These are phyloP conservation scores for Platanista minor DNA, from an alignment of 2,113 vertebrate genomes.

Conservation along the genomic window DNA sequence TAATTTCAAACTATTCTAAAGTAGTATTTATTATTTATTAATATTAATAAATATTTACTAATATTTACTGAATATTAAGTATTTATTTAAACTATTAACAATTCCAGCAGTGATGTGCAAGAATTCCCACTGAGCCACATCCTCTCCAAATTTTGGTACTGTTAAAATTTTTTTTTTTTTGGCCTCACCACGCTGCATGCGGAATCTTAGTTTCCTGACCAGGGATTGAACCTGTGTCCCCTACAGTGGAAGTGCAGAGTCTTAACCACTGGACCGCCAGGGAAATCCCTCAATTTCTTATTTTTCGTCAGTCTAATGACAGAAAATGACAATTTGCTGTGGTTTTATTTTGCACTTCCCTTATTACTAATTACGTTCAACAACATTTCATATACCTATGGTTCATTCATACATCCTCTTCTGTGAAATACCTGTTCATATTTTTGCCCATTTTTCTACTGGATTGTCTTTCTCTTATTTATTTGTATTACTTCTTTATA, in stretches of 20 bases:
- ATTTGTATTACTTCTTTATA: background rate
- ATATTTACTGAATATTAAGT: background rate
- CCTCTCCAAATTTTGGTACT: slow-evolving; percentile 13
- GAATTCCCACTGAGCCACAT: background rate
- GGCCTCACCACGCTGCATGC: background rate
- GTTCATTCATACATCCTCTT: background rate
- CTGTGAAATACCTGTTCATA: background rate
- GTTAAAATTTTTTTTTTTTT: background rate
- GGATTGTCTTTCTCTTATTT: background rate
- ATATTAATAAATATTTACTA: background rate
- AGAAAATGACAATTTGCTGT: background rate
- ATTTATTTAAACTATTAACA: background rate
- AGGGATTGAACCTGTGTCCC: background rate
- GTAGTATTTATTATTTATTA: background rate
- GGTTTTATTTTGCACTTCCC: background rate
- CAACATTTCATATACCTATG: background rate
- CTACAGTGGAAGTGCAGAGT: background rate
- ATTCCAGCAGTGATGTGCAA: background rate
- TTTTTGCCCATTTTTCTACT: background rate
- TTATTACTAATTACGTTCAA: background rate
- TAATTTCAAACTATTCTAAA: slow-evolving; percentile 17
- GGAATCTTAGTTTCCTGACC: background rate
- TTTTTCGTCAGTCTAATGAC: background rate
- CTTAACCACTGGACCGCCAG: background rate
- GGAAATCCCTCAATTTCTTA: background rate